A percentile compares a stretch with the other conserved stretches of the same genome.
These are phyloP conservation scores for Pollimyrus isidori DNA, from an alignment of 2,113 vertebrate species.

Conservation along the genomic window DNA sequence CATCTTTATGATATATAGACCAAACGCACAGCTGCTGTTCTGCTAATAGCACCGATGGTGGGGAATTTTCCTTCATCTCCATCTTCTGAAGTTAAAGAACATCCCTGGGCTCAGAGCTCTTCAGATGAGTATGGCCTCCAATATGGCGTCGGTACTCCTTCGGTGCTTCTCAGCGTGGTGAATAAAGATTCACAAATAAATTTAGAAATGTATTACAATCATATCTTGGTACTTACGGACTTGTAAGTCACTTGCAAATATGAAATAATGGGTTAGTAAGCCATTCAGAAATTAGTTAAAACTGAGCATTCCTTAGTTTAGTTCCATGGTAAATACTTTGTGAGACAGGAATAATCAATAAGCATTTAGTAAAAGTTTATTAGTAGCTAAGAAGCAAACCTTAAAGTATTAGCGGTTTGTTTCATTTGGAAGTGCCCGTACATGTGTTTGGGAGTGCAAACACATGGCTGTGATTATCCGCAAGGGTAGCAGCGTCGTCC, in stretches of 20 bases:
- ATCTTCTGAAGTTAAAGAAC: not conserved
- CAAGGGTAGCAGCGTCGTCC: not conserved
- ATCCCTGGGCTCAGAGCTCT: not conserved
- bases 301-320: not conserved
- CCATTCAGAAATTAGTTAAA: not conserved
- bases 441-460: not conserved
- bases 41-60: not conserved
- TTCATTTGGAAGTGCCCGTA: not conserved
- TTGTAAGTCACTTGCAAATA: not conserved
- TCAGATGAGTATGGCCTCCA: not conserved
- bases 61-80: not conserved
- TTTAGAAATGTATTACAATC: not conserved
- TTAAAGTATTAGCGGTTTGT: not conserved
- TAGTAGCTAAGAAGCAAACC: not conserved
- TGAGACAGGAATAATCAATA: not conserved
- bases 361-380: not conserved
- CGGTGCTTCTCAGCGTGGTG: not conserved
- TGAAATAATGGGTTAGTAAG: not conserved
- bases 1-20: not conserved
- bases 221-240: not conserved
- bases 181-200: not conserved
- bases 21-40: not conserved
- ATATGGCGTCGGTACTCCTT: not conserved
- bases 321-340: not conserved
- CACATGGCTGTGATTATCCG: not conserved